A percentile compares a stretch with the other conserved stretches of the same genome.
phyloP scores from a whole-genome alignment of 2,113 vertebrate species.

The Menidia beryllina region DNA sequence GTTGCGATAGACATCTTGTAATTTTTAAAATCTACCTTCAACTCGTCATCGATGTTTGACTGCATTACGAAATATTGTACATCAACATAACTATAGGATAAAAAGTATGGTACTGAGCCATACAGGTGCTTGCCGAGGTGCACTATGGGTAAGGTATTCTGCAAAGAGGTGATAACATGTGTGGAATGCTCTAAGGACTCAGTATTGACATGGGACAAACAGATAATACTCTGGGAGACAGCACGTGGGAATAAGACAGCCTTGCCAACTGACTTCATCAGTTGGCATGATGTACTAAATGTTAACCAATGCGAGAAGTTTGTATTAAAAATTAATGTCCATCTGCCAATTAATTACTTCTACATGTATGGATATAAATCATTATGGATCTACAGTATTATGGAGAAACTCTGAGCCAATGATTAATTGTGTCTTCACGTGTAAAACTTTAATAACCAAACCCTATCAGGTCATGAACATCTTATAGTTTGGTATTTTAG shows the following conservation, averaged over 20 bases:
- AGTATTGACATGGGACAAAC: slow-evolving; percentile 80
- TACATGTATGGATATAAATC: too few species aligned
- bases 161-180: slow-evolving; percentile 78
- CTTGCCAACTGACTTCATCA: slow-evolving; percentile 27
- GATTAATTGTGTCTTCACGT: too few species aligned
- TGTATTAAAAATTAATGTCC: too few species aligned
- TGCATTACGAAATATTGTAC: background rate
- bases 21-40: background rate
- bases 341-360: too few species aligned
- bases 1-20: background rate
- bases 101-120: slow-evolving; percentile 44
- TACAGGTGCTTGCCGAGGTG: slow-evolving; percentile 66
- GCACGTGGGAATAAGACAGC: slow-evolving; percentile 46
- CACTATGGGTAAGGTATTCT: slow-evolving; percentile 76
- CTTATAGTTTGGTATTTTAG: too few species aligned
- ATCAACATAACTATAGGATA: slow-evolving; percentile 29
- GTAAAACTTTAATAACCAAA: too few species aligned
- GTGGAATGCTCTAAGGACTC: slow-evolving; percentile 76
- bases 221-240: slow-evolving; percentile 67
- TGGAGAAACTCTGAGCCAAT: too few species aligned
- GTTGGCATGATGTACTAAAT: background rate
- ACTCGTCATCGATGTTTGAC: background rate
- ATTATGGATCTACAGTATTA: too few species aligned
- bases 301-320: background rate
- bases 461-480: too few species aligned